Evolutionary conservation across 1,140 invertebrate genomes (phyloP), one percentile per base, ranked within the genome.

Genomic region (Yoshiicerus persimilis): DNA sequence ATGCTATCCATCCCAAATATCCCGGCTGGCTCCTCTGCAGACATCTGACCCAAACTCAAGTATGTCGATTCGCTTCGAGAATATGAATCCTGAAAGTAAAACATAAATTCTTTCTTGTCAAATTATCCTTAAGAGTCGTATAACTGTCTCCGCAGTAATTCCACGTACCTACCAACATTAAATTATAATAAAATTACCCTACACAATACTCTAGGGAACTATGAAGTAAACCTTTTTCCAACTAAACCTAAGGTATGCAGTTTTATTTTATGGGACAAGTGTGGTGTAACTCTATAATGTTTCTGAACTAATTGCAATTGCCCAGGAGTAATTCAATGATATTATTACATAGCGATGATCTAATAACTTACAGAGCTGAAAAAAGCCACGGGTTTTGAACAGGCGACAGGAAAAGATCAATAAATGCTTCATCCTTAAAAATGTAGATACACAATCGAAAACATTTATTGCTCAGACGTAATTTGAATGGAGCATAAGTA

Each of bases 1-100:
- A 62, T 86, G 56, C 41, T 86, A 56, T 88, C 87, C 34, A 88
- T 86, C 4, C 87, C 87, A 86, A 88, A 88, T 75, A 88, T 88
- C 34, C 83, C 87, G 13, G 56, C 6, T 0, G 87, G 66, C 23
- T 88, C 87, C 16, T 88, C 84, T 20, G 13, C 13, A n/a, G 84
- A 83, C 38, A 87, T 47, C 36, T 75, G 62, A 25, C 75, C 75
- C 75, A 80, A 25, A 38, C 75, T 80, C 75, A 80, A 6, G 23
- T 80, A 80, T 32, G 75, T 80, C 75, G 75, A 80, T 13, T 80
- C 75, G 23, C 75, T 32, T 8, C 75, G 30, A 4, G 30, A 80
- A 32, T 36, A 80, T 36, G 75, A 32, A 34, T 80, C 75, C 75
- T 80, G 75, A n/a, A 80, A 80, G 38, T 23, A 36, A 36, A 80